Evolutionary conservation across 1,140 invertebrate genomes (phyloP).

Genomic region (Vanessa atalanta): DNA sequence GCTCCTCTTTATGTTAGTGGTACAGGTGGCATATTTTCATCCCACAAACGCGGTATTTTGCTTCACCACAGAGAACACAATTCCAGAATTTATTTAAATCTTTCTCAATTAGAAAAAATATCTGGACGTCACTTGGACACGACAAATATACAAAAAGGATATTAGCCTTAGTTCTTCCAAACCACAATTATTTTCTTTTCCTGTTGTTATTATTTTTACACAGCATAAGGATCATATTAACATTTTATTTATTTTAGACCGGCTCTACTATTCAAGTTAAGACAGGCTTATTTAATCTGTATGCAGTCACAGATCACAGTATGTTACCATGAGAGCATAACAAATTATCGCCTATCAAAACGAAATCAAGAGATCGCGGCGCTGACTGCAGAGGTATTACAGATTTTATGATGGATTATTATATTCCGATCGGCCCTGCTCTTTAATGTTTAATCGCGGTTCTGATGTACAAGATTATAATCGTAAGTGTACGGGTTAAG

Average conservation of each 20-base stretch:
- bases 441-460: constrained; percentile 33
- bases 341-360: constrained; percentile 63
- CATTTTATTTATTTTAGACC: background rate
- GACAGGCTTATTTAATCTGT: constrained; percentile 10
- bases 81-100: too few relatives aligned
- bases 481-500: constrained; percentile 20
- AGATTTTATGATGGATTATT: constrained; percentile 39
- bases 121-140: too few relatives aligned
- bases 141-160: too few relatives aligned
- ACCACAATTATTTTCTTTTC: too few relatives aligned
- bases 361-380: constrained; percentile 40
- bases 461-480: constrained; percentile 27
- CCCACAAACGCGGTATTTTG: too few relatives aligned
- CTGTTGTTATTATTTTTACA: too few relatives aligned
- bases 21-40: too few relatives aligned
- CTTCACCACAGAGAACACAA: too few relatives aligned
- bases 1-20: too few relatives aligned
- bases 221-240: background rate
- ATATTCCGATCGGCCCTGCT: constrained; percentile 30
- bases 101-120: too few relatives aligned
- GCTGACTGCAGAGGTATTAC: constrained; percentile 27
- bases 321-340: constrained; percentile 36
- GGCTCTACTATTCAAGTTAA: background rate
- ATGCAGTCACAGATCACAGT: background rate
- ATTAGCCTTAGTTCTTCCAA: too few relatives aligned